Conservation (phyloP, 2,113 vertebrate species). For the Oncorhynchus mykiss region DNA sequence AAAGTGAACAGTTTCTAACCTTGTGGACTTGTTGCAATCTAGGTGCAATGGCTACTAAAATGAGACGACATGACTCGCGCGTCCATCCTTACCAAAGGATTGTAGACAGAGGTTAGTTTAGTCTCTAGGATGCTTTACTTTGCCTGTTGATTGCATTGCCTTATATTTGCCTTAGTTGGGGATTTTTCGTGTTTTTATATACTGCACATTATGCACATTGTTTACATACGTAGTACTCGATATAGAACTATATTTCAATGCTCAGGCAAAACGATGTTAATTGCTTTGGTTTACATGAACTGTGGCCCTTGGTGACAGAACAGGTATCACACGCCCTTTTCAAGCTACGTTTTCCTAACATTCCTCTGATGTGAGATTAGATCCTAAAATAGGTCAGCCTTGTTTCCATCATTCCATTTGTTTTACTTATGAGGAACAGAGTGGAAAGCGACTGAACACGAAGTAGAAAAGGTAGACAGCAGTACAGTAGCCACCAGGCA, state of each 20-base stretch:
- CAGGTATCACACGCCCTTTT: conserved; percentile 50
- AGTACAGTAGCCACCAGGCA: conserved; percentile 45
- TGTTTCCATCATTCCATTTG: conserved; percentile 46
- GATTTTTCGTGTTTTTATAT: conserved; percentile 16
- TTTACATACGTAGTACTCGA: conserved; percentile 57
- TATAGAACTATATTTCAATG: conserved; percentile 50
- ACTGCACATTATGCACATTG: conserved; percentile 52
- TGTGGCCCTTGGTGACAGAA: conserved; percentile 41
- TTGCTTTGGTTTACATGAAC: conserved; percentile 42
- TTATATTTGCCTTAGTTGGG: conserved; percentile 60
- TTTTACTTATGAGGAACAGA: conserved; percentile 36
- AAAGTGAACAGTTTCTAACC: conserved; percentile 76
- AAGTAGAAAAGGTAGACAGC: conserved; percentile 14
- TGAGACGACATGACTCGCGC: conserved; percentile 83
- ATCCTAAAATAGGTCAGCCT: conserved; percentile 56
- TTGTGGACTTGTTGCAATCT: conserved; percentile 82
- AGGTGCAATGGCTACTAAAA: conserved; percentile 87
- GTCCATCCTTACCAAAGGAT: conserved; percentile 90
- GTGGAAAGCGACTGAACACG: conserved; percentile 37
- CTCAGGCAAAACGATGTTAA: conserved; percentile 62
- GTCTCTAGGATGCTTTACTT: conserved; percentile 68
- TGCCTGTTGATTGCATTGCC: conserved; percentile 67
- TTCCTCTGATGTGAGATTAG: conserved; percentile 65
- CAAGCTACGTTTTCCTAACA: conserved; percentile 24
- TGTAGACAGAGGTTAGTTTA: conserved; percentile 88